Conservation (phyloP, 2,888 invertebrate species). For the Lasioglossum marginatum region DNA sequence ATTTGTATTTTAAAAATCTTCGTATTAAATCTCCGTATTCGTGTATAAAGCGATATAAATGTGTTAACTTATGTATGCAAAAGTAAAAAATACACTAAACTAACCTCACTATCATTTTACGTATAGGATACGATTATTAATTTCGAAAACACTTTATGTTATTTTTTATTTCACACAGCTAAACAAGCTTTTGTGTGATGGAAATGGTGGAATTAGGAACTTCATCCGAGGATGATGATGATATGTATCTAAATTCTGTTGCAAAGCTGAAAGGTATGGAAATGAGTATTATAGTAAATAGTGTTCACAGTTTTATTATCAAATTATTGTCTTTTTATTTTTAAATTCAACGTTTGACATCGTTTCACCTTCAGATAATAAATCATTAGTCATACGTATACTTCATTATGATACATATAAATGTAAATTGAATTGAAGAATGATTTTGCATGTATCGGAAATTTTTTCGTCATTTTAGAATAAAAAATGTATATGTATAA, state of each 20-base stretch:
- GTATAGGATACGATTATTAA: not conserved
- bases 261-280: conserved; percentile 62
- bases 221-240: conserved; percentile 61
- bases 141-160: not conserved
- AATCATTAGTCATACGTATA: not conserved
- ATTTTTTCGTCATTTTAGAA: not conserved
- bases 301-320: not conserved
- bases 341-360: not conserved
- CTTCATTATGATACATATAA: not conserved
- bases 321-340: not conserved
- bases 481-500: not conserved
- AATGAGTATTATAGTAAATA: not conserved
- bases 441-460: not conserved
- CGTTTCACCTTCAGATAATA: not conserved
- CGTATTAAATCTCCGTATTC: not conserved
- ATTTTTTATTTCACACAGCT: not conserved
- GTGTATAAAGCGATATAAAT: not conserved
- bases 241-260: conserved; percentile 62
- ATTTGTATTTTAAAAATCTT: too few species aligned
- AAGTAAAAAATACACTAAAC: not conserved
- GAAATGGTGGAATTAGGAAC: conserved; percentile 16
- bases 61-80: not conserved
- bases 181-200: conserved; percentile 25
- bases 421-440: not conserved
- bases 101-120: conserved; percentile 31